Evolutionary conservation across 1,140 invertebrate species (phyloP).

Genomic region (Alviniconcha marisindica): DNA sequence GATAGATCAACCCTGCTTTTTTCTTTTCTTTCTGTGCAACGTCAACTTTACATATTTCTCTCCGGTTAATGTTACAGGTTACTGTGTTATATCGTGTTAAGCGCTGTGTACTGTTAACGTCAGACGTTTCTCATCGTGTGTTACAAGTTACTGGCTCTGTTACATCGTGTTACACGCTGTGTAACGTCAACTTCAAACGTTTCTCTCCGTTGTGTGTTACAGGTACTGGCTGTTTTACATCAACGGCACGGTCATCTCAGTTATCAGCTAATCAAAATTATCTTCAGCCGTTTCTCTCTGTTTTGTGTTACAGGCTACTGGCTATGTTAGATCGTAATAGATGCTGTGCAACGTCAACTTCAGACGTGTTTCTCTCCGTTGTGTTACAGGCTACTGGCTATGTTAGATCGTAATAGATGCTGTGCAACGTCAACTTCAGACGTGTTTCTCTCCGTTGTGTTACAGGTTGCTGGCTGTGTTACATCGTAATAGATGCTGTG

Average conservation of each 20-base stretch:
- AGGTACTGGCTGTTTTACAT: no score
- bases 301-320: conserved; percentile 17
- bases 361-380: background rate
- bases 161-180: no score
- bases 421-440: conserved; percentile 98
- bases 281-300: background rate
- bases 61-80: no score
- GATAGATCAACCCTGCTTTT: no score
- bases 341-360: background rate
- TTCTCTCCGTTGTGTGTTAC: no score
- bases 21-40: no score
- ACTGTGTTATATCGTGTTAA: no score
- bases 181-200: no score
- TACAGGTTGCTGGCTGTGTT: conserved; percentile 31
- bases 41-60: no score
- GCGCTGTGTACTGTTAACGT: no score
- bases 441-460: conserved; percentile 87
- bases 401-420: conserved; percentile 99
- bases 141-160: no score
- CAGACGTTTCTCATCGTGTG: no score
- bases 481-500: background rate
- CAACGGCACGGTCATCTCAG: background rate
- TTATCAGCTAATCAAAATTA: background rate
- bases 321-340: conserved; percentile 10
- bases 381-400: conserved; percentile 75